phyloP scores from a whole-genome alignment of 2,113 vertebrate species.

The Piprites chloris region DNA sequence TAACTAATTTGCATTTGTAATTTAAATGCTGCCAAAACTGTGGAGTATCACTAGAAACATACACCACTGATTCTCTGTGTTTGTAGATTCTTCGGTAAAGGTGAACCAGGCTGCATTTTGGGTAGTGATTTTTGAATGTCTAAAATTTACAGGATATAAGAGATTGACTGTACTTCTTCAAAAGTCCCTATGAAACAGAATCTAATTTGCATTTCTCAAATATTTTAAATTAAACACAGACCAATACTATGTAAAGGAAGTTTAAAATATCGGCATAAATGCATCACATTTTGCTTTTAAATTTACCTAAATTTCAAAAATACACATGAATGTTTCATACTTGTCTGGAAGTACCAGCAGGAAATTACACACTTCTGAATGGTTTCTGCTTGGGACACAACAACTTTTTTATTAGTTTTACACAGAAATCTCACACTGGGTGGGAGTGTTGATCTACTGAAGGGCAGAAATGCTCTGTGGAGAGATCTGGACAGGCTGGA shows the following conservation, averaged over 20 bases:
- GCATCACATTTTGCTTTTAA: neutral
- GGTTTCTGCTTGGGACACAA: neutral
- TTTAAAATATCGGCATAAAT: neutral
- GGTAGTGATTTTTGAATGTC: neutral
- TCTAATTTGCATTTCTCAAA: neutral
- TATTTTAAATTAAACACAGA: neutral
- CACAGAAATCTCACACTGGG: neutral
- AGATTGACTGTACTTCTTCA: neutral
- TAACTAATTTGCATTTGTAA: neutral
- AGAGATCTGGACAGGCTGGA: neutral
- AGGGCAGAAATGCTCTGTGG: neutral
- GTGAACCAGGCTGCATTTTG: neutral
- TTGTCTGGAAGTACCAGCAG: neutral
- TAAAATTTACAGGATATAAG: neutral
- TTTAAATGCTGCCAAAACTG: neutral
- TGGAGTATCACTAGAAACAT: neutral
- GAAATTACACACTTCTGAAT: rapidly evolving
- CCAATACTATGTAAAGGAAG: neutral
- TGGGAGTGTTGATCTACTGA: neutral
- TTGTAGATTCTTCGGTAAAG: neutral
- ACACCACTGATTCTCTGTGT: neutral
- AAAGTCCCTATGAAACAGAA: neutral
- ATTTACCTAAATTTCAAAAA: neutral
- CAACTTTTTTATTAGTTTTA: neutral
- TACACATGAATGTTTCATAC: neutral